phyloP scores from a whole-genome alignment of 2,113 vertebrate genomes.

The Orthonyx spaldingii region DNA sequence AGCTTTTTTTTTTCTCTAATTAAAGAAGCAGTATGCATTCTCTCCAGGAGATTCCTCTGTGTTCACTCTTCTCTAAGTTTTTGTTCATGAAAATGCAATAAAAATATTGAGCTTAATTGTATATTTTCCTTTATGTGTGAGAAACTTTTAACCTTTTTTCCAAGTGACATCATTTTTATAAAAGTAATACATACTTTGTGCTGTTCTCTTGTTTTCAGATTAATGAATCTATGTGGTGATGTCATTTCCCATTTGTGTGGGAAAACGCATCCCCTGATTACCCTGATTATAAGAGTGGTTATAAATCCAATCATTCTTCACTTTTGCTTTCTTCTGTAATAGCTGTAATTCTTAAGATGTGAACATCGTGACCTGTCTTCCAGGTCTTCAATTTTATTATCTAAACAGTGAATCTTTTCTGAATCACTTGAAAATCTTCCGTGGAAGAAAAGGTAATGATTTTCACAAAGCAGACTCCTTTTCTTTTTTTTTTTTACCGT shows the following conservation, averaged over 20 bases:
- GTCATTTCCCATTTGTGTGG: background rate
- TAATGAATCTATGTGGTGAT: background rate
- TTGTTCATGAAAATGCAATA: background rate
- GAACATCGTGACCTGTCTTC: background rate
- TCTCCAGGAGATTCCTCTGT: background rate
- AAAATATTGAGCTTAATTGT: background rate
- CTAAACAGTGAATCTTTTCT: background rate
- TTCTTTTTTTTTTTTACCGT: accelerated
- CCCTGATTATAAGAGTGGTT: background rate
- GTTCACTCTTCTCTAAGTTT: background rate
- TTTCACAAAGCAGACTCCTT: background rate
- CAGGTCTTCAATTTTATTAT: background rate
- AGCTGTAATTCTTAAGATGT: background rate
- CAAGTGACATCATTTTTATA: background rate
- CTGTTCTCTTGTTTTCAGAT: background rate
- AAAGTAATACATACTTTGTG: background rate
- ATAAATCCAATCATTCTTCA: background rate
- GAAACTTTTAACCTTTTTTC: background rate
- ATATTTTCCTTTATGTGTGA: background rate
- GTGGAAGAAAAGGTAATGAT: accelerated
- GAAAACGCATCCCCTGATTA: background rate
- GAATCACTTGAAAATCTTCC: background rate
- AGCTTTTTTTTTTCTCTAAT: background rate
- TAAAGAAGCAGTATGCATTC: background rate
- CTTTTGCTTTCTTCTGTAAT: background rate